Percentiles rank a stretch among this genome's conserved stretches.
These are phyloP conservation scores for Centrocercus urophasianus DNA, from an alignment of 2,113 vertebrate species.

Conservation along the genomic window DNA sequence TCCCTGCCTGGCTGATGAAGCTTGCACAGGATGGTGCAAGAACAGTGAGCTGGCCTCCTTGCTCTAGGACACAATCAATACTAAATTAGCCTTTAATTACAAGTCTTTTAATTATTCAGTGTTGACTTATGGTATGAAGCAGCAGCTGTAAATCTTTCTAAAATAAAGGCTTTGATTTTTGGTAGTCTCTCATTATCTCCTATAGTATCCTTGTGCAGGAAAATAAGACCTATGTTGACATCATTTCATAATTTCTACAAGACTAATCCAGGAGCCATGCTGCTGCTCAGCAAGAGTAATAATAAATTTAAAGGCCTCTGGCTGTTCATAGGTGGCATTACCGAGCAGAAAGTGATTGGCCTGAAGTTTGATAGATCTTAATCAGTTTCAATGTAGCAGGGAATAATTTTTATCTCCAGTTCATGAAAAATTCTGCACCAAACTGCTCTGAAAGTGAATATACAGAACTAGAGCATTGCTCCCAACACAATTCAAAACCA, in stretches of 20 bases:
- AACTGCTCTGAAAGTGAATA: not conserved
- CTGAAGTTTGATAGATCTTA: conserved; percentile 33
- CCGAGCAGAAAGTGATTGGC: conserved; percentile 36
- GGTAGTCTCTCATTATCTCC: not conserved
- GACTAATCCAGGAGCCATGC: conserved; percentile 27
- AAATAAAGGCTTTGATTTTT: conserved; percentile 40
- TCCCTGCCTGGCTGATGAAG: conserved; percentile 8
- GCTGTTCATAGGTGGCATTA: not conserved
- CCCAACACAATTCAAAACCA: not conserved
- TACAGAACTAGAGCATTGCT: not conserved
- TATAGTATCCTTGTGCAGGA: not conserved
- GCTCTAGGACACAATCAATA: conserved; percentile 80
- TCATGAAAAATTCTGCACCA: not conserved
- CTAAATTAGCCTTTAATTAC: conserved; percentile 81
- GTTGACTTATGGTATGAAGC: conserved; percentile 71
- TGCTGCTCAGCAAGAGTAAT: not conserved
- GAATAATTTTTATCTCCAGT: conserved; percentile 15
- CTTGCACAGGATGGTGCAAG: not conserved
- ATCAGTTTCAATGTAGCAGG: conserved; percentile 8
- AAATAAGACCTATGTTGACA: conserved; percentile 41
- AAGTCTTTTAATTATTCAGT: conserved; percentile 83
- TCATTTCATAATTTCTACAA: conserved; percentile 43
- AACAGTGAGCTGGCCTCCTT: conserved; percentile 25
- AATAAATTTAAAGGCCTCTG: conserved; percentile 52
- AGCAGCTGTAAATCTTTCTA: conserved; percentile 55